Base-by-base conservation (phyloP, 2,888 invertebrate species). In the Xylota sylvarum region DNA sequence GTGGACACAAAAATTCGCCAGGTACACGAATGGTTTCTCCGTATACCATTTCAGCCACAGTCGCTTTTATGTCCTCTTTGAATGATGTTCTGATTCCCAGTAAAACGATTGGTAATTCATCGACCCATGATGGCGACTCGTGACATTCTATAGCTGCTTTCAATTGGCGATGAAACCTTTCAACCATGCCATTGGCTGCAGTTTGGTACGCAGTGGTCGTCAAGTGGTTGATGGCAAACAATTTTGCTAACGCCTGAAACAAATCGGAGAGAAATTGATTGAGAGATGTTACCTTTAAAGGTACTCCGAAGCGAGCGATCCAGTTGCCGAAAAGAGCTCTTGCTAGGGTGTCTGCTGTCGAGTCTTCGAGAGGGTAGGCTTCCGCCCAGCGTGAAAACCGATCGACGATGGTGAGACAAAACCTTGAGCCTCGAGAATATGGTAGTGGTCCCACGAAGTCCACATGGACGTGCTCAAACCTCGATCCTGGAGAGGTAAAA, bases 1-100 rank as follows among this genome's bases (percentile, higher is more conserved):
- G 43, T 14, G 43, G 43, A 43, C 14, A 43, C 43, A 43, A 43
- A 37, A 43, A 43, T 14, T 43, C 43, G 14, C n/a, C n/a, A 14
- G 43, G 0, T 43, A 43, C 43, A 43, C 14, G 43, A 14, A 43
- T 43, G 14, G 43, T 43, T 43, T 43, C 43, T 43, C 43, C n/a
- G 43, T 43, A 43, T 5, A 43, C 56, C 17, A 52, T 52, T 52
- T n/a, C 14, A 4, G 52, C 30, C 12, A n/a, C 52, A 27, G 52
- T 30, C 0, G 52, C 52, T 30, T 52, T 30, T 9, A 52, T 52
- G 52, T 30, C 52, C 27, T 52, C 52, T 52, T 52, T 27, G 23
- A 52, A 52, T 14, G 30, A 27, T 30, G 52, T 5, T 52, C n/a
- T 30, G n/a, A 52, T 4, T 7, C 52, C 30, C 23, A 52, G 52